Conservation (phyloP, 2,888 invertebrate genomes). For the Hoplodrina blanda region DNA sequence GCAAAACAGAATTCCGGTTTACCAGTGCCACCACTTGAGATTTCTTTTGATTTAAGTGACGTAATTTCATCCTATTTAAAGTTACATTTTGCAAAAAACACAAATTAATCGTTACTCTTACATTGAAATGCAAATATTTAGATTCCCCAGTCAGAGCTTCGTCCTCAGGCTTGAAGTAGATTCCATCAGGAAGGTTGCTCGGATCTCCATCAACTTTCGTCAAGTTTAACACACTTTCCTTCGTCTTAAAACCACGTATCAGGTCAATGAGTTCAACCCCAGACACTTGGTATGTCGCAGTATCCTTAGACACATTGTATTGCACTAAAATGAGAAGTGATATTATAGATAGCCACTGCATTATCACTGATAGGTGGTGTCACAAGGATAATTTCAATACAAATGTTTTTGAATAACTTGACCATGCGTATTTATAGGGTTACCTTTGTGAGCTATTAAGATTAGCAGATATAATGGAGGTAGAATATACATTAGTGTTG, state of each 20-base stretch:
- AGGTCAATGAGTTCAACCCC: constrained; percentile 69
- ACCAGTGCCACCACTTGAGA: too few relatives aligned
- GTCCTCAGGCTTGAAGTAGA: constrained; percentile 74
- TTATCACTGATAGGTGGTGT: constrained; percentile 52
- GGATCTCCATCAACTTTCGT: constrained; percentile 65
- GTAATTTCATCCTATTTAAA: too few relatives aligned
- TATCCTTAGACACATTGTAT: constrained; percentile 61
- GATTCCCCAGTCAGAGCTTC: constrained; percentile 57
- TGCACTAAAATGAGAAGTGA: constrained; percentile 56
- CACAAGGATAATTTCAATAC: constrained; percentile 58
- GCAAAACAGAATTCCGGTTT: too few relatives aligned
- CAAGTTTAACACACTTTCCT: constrained; percentile 57
- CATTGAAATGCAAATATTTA: constrained; percentile 59
- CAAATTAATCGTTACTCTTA: constrained; percentile 49
- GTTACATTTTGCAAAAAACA: neutral
- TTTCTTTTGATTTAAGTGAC: too few relatives aligned
- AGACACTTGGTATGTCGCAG: constrained; percentile 63
- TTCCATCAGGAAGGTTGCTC: constrained; percentile 69
- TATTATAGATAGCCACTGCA: constrained; percentile 55
- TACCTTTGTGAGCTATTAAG: neutral
- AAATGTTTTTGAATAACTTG: constrained; percentile 65
- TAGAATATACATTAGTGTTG: constrained; percentile 6
- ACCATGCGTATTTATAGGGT: constrained; percentile 66
- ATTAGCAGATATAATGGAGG: constrained; percentile 19
- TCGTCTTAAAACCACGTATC: constrained; percentile 66